Conservation (phyloP, 1,140 invertebrate genomes). For the Heliconius himera region DNA sequence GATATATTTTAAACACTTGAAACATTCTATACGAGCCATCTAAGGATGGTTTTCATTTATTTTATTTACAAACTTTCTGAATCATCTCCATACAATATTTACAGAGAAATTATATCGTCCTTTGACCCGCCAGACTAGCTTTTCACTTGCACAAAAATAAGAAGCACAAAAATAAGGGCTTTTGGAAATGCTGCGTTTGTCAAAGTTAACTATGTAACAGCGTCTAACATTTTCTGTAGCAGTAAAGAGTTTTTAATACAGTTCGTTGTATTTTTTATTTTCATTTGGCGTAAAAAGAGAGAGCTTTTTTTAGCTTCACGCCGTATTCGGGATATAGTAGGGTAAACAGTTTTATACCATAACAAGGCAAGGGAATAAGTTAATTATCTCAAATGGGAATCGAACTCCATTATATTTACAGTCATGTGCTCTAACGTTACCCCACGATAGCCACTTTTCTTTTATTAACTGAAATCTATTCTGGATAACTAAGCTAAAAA, state of each 20-base stretch:
- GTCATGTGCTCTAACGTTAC: too few relatives aligned
- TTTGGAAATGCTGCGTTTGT: slow-evolving; percentile 2
- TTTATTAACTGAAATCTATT: too few relatives aligned
- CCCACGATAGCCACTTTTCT: too few relatives aligned
- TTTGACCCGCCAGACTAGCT: neutral
- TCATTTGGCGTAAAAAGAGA: neutral
- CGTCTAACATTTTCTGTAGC: neutral
- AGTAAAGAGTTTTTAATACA: neutral
- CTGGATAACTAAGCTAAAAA: too few relatives aligned
- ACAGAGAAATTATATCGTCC: neutral
- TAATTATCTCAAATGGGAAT: too few relatives aligned
- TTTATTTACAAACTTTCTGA: neutral
- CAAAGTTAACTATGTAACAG: neutral
- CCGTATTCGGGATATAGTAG: too few relatives aligned
- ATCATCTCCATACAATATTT: slow-evolving; percentile 1
- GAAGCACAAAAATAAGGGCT: neutral
- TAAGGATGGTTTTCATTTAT: neutral
- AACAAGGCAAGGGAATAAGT: too few relatives aligned
- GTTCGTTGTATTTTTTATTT: neutral
- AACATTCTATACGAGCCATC: too few relatives aligned
- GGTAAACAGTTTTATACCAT: too few relatives aligned
- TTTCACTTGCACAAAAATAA: neutral
- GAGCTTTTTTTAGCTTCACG: neutral
- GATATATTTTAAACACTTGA: too few relatives aligned
- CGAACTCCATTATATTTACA: too few relatives aligned